Evolutionary conservation across 1,140 invertebrate species (phyloP).

Genomic region (Thereuonema tuberculata): DNA sequence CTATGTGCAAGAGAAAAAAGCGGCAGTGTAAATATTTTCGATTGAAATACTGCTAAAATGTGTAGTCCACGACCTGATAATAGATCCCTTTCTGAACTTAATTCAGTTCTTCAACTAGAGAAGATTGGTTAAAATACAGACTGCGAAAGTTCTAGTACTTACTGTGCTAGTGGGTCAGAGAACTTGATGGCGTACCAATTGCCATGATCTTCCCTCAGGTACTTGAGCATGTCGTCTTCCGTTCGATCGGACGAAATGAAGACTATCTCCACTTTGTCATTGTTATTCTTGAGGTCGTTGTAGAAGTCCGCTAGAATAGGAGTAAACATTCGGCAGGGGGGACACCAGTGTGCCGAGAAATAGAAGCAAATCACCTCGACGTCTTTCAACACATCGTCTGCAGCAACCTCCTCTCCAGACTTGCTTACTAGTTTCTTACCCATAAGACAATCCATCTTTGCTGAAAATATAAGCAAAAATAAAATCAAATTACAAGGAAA

Average conservation of each 20-base stretch:
- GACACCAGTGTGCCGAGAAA: conserved; percentile 42
- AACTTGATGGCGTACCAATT: conserved; percentile 28
- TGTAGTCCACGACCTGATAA: too few relatives aligned
- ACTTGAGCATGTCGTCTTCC: conserved; percentile 25
- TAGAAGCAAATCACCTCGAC: conserved; percentile 30
- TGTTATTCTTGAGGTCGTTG: conserved; percentile 18
- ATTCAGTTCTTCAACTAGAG: too few relatives aligned
- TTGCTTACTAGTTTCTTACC: conserved; percentile 12
- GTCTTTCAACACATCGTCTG: conserved; percentile 16
- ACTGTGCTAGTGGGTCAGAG: conserved; percentile 20
- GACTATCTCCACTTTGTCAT: conserved; percentile 25
- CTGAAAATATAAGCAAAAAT: too few relatives aligned
- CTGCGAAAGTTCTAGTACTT: too few relatives aligned
- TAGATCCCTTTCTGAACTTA: too few relatives aligned
- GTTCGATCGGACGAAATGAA: conserved; percentile 29
- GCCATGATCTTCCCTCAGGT: conserved; percentile 29
- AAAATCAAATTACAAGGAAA: too few relatives aligned
- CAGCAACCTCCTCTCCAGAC: conserved; percentile 8
- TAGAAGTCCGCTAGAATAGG: conserved; percentile 30
- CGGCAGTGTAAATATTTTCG: too few relatives aligned
- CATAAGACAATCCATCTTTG: conserved; percentile 14
- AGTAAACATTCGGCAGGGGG: conserved; percentile 37
- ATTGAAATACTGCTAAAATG: too few relatives aligned
- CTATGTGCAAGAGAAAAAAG: too few relatives aligned
- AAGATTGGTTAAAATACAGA: too few relatives aligned